A percentile compares a stretch with the other conserved stretches of the same genome.
Conservation (phyloP, 2,113 vertebrate genomes). For the Rhinogobius similis region DNA sequence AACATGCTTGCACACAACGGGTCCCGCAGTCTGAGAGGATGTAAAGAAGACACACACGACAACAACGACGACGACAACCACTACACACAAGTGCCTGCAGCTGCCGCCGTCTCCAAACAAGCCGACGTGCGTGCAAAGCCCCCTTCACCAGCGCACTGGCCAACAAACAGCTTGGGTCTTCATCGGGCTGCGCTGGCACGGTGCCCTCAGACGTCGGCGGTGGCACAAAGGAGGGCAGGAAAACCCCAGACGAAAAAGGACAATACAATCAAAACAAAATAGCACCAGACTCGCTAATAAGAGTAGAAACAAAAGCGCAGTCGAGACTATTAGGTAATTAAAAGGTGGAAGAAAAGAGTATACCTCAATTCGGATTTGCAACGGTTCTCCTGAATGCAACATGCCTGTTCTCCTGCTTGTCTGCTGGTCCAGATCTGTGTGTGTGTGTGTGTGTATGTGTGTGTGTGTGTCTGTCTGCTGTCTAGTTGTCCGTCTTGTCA, state of each 20-base stretch:
- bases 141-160: conserved; percentile 16
- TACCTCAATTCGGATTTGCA: conserved; percentile 42
- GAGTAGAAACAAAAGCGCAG: conserved; percentile 29
- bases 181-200: conserved; percentile 65
- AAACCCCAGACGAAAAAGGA: conserved; percentile 30
- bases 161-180: conserved; percentile 39
- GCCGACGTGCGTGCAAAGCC: conserved; percentile 69
- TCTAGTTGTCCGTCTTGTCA: conserved; percentile 35
- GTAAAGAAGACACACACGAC: conserved; percentile 14
- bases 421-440: conserved; percentile 20
- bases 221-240: conserved; percentile 65
- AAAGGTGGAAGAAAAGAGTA: conserved; percentile 34
- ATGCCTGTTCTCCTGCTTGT: conserved; percentile 29
- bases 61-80: background rate
- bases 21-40: conserved; percentile 44
- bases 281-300: conserved; percentile 29
- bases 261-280: conserved; percentile 3
- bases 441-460: background rate
- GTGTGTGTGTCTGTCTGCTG: conserved; percentile 11
- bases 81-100: conserved; percentile 69
- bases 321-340: conserved; percentile 18
- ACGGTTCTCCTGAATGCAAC: conserved; percentile 48
- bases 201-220: conserved; percentile 67
- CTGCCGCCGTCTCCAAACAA: conserved; percentile 75
- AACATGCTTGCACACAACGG: conserved; percentile 2